Evolutionary conservation across 2,888 invertebrate genomes (phyloP).

Genomic region (Caenorhabditis becei): DNA sequence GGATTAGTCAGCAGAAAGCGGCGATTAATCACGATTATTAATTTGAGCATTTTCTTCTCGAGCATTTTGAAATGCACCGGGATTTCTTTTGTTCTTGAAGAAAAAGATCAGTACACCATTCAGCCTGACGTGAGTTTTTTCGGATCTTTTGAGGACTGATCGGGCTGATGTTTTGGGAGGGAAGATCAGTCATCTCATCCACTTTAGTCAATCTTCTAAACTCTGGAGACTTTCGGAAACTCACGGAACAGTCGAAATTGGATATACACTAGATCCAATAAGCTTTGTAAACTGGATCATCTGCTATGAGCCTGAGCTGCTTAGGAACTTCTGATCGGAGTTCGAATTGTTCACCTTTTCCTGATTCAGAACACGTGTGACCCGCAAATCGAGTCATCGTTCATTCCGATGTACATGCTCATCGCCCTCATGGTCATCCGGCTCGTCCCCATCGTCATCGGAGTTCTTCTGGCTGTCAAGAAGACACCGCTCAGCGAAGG

Average conservation of each 20-base stretch:
- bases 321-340: too few species aligned
- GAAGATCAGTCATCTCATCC: too few species aligned
- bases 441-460: conserved; percentile 70
- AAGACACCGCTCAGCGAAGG: conserved; percentile 72
- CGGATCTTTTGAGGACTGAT: background rate
- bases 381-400: conserved; percentile 74
- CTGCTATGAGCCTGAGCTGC: too few species aligned
- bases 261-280: too few species aligned
- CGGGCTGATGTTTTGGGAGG: too few species aligned
- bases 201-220: too few species aligned
- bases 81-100: too few species aligned
- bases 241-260: background rate
- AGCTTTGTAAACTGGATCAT: too few species aligned
- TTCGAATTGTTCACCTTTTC: too few species aligned
- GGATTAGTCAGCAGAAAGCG: background rate
- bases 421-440: conserved; percentile 72
- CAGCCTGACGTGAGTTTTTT: background rate
- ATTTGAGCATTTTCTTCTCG: too few species aligned
- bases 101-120: too few species aligned
- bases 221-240: background rate
- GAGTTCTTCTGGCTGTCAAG: conserved; percentile 68
- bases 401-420: conserved; percentile 72
- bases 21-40: background rate
- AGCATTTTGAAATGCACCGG: too few species aligned
- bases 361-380: conserved; percentile 79